Percentiles rank a stretch among this genome's conserved stretches.
Evolutionary conservation across 2,113 vertebrate genomes (phyloP).

Genomic region (Rhynchomys soricoides): DNA sequence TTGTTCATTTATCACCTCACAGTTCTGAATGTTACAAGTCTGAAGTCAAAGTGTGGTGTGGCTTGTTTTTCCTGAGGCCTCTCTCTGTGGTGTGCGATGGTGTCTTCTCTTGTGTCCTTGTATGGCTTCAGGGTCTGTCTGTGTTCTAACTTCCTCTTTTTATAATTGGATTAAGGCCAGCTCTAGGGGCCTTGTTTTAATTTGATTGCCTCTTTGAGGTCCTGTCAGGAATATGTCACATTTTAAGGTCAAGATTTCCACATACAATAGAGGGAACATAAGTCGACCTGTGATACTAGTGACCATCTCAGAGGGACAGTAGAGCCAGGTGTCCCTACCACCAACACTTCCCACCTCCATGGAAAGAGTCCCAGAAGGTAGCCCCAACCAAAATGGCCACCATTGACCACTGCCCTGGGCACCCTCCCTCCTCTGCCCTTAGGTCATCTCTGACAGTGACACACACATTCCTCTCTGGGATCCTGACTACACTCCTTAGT

Average conservation of each 20-base stretch:
- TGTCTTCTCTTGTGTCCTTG: not conserved
- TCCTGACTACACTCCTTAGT: not conserved
- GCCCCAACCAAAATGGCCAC: not conserved
- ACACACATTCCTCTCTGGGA: not conserved
- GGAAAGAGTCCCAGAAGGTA: not conserved
- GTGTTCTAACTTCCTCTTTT: not conserved
- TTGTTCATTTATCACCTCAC: too few relatives aligned
- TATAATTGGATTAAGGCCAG: not conserved
- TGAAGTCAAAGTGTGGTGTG: not conserved
- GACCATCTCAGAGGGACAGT: not conserved
- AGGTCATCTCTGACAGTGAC: not conserved
- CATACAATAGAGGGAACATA: not conserved
- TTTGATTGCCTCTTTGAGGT: not conserved
- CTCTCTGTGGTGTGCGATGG: not conserved
- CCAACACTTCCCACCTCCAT: not conserved
- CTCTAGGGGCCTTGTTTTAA: not conserved
- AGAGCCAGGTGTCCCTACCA: not conserved
- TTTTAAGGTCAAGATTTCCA: not conserved
- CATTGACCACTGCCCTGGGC: rapidly evolving
- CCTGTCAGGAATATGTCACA: not conserved
- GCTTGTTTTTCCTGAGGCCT: not conserved
- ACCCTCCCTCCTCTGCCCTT: not conserved
- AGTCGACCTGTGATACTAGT: not conserved
- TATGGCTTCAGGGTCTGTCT: not conserved
- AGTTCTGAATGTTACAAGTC: not conserved